Percentiles rank a stretch among this genome's conserved stretches.
phyloP scores from a whole-genome alignment of 1,140 invertebrate species.

The Heliothis subflexa region DNA sequence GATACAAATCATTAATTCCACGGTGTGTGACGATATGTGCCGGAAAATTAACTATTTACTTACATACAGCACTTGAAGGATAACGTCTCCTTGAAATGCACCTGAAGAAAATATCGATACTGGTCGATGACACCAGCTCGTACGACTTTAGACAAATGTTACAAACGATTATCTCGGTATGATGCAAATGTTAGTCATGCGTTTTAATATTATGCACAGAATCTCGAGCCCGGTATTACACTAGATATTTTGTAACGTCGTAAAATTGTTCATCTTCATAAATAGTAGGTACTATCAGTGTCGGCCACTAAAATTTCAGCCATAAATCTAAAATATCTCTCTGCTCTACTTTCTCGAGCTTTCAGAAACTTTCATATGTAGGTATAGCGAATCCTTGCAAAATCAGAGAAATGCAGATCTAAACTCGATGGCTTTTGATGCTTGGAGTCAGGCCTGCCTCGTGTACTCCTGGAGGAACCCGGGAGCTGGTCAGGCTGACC shows the following conservation, averaged over 20 bases:
- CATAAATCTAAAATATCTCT: conserved; percentile 5
- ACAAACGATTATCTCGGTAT: not conserved
- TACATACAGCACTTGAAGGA: not conserved
- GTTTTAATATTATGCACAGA: not conserved
- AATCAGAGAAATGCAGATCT: no score
- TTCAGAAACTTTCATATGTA: not conserved
- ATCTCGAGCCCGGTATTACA: not conserved
- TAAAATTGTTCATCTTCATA: conserved; percentile 12
- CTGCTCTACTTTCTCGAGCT: conserved; percentile 7
- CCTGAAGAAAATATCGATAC: not conserved
- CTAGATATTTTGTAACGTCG: conserved; percentile 3
- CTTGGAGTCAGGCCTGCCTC: not conserved
- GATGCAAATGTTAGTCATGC: not conserved
- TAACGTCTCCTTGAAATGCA: conserved; percentile 21
- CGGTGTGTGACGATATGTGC: conserved; percentile 34
- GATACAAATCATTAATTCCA: conserved; percentile 52
- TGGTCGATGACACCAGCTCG: conserved; percentile 9
- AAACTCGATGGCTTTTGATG: no score
- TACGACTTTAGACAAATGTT: not conserved
- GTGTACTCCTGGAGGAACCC: not conserved
- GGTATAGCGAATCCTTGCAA: not conserved
- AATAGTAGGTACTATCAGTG: conserved; percentile 8
- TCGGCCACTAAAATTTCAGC: conserved; percentile 7
- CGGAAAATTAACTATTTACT: conserved; percentile 32
- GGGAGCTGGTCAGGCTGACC: conserved; percentile 54